Evolutionary conservation across 1,140 invertebrate genomes (phyloP).

Genomic region (Panagrolaimus sp.): DNA sequence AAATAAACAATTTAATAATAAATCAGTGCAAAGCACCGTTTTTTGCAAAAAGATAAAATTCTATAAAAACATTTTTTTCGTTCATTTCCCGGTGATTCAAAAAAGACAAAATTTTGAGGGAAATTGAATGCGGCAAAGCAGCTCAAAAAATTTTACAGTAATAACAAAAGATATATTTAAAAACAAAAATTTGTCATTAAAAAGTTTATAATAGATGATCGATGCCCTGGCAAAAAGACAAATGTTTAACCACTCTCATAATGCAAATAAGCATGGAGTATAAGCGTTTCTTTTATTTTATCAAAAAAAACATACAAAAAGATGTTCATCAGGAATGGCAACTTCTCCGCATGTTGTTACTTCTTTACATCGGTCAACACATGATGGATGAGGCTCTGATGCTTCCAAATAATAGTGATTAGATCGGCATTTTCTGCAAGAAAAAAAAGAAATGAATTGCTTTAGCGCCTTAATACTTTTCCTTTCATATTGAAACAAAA

Average conservation of each 20-base stretch:
- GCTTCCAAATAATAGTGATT: constrained; percentile 33
- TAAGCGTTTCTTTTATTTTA: too few relatives aligned
- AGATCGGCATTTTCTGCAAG: constrained; percentile 32
- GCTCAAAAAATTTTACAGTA: too few relatives aligned
- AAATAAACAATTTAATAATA: too few relatives aligned
- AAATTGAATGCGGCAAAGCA: too few relatives aligned
- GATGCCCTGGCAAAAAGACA: not conserved
- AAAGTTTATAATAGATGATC: not conserved
- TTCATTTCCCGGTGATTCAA: too few relatives aligned
- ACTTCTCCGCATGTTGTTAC: constrained; percentile 54
- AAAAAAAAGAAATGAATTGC: constrained; percentile 16
- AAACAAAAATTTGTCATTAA: not conserved
- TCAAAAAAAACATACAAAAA: constrained; percentile 36
- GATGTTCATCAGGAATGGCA: constrained; percentile 43
- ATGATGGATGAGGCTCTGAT: constrained; percentile 29
- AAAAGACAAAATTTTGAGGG: too few relatives aligned
- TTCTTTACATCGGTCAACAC: constrained; percentile 36
- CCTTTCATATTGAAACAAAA: too few relatives aligned
- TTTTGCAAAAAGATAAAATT: too few relatives aligned
- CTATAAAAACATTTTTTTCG: too few relatives aligned
- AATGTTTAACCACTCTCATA: constrained; percentile 3
- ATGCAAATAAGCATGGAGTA: constrained; percentile 6
- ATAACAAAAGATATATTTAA: too few relatives aligned
- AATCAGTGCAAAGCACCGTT: too few relatives aligned
- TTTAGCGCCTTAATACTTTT: not conserved